Percentiles rank a stretch among this genome's conserved stretches.
phyloP scores from a whole-genome alignment of 2,797 vertebrate species.

The Urophycis tenuis region DNA sequence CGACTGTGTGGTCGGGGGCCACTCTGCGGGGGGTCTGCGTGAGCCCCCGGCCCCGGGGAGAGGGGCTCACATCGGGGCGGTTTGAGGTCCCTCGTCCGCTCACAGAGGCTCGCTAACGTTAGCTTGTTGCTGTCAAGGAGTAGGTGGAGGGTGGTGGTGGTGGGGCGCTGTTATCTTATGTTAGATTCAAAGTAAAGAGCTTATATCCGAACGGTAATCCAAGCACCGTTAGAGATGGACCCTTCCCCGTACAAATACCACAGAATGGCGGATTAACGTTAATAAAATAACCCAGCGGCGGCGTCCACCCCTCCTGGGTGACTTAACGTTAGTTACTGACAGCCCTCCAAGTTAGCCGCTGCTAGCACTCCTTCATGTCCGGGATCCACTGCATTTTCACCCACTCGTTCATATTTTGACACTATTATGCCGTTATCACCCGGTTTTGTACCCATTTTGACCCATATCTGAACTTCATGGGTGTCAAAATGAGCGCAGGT shows the following conservation, averaged over 20 bases:
- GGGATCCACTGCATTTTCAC: conserved; percentile 24
- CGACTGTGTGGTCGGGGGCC: background rate
- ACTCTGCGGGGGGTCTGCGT: conserved; percentile 31
- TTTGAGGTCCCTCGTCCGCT: conserved; percentile 49
- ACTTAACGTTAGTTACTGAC: conserved; percentile 35
- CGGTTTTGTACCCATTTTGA: background rate
- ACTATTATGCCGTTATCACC: background rate
- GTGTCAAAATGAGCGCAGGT: background rate
- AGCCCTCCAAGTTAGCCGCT: conserved; percentile 45
- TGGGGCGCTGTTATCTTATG: background rate
- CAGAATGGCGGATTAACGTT: background rate
- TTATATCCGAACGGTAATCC: conserved; percentile 13
- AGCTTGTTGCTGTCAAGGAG: conserved; percentile 42
- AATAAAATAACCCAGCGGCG: background rate
- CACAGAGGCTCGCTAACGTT: conserved; percentile 43
- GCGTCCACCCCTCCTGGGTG: background rate
- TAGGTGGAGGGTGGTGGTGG: conserved; percentile 40
- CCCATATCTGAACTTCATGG: background rate
- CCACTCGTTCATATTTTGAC: background rate
- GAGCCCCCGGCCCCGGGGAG: conserved; percentile 20
- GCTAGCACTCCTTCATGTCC: conserved; percentile 44
- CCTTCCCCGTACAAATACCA: background rate
- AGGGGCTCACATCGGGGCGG: conserved; percentile 57
- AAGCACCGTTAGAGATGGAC: background rate
- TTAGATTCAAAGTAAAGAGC: conserved; percentile 19